Conservation (phyloP, 2,888 invertebrate species). For the Lasioglossum figueresi region DNA sequence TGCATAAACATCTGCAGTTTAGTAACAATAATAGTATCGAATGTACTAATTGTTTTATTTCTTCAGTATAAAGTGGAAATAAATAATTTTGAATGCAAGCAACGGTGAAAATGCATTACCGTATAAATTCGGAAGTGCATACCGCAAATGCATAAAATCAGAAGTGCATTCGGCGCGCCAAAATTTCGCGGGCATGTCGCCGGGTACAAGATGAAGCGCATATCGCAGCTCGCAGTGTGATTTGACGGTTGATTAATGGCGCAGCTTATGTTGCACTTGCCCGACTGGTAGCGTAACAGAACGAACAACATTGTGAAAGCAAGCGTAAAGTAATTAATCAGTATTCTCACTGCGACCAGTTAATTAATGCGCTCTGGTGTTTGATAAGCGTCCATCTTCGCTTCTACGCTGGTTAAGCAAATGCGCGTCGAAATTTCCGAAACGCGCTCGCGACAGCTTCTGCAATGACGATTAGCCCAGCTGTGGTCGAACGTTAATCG, state of each 20-base stretch:
- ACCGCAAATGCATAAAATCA: not conserved
- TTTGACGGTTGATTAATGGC: conserved; percentile 49
- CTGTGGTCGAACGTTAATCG: too few relatives aligned
- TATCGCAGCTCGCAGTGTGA: conserved; percentile 26
- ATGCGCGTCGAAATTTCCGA: not conserved
- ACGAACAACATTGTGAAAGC: conserved; percentile 29
- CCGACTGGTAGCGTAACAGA: conserved; percentile 19
- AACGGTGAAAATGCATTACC: not conserved
- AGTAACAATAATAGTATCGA: too few relatives aligned
- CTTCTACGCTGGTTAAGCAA: not conserved
- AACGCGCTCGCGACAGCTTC: not conserved
- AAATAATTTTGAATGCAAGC: not conserved
- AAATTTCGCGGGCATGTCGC: conserved; percentile 7
- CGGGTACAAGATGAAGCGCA: conserved; percentile 33
- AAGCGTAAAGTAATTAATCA: conserved; percentile 31
- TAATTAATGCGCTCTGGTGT: conserved; percentile 23
- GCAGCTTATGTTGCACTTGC: conserved; percentile 29
- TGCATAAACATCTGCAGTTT: too few relatives aligned
- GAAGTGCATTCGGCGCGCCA: not conserved
- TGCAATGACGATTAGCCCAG: not conserved
- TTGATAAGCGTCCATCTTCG: not conserved
- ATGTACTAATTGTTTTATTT: too few relatives aligned
- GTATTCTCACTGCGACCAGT: conserved; percentile 24
- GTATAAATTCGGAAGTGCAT: not conserved
- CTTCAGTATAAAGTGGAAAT: not conserved